These are phyloP conservation scores for Phyllopteryx taeniolatus DNA, from an alignment of 2,113 vertebrate species.

Conservation along the genomic window DNA sequence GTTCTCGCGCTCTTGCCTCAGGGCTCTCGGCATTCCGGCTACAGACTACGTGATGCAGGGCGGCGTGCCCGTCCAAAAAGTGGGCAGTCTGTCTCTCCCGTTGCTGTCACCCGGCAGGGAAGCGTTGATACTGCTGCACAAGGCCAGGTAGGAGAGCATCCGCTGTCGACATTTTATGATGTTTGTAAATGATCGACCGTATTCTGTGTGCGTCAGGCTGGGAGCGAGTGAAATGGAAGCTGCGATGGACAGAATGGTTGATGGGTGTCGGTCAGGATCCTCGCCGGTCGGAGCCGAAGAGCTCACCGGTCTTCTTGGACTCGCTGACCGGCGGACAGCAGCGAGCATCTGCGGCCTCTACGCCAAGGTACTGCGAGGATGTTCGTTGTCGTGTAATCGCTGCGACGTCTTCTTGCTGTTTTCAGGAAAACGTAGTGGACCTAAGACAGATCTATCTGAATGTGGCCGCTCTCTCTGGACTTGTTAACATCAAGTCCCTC, in stretches of 20 bases:
- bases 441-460: constrained; percentile 64
- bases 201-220: constrained; percentile 40
- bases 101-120: constrained; percentile 77
- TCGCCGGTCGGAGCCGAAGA: constrained; percentile 38
- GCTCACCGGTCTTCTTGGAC: constrained; percentile 51
- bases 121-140: constrained; percentile 52
- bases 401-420: constrained; percentile 1
- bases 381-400: not conserved
- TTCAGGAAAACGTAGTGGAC: constrained; percentile 63
- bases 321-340: constrained; percentile 42
- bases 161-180: not conserved
- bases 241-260: constrained; percentile 51
- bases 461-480: constrained; percentile 48
- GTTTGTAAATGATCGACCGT: not conserved
- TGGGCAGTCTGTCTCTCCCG: constrained; percentile 76
- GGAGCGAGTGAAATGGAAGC: constrained; percentile 25
- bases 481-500: constrained; percentile 39
- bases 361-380: constrained; percentile 55
- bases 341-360: constrained; percentile 56
- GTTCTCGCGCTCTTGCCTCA: constrained; percentile 27
- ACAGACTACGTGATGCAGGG: constrained; percentile 83
- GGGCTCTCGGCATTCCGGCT: constrained; percentile 78
- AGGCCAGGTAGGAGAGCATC: constrained; percentile 36
- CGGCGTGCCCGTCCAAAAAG: constrained; percentile 73
- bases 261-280: constrained; percentile 49